Conservation (phyloP, 2,888 invertebrate genomes). For the Trichogramma dendrolimi region DNA sequence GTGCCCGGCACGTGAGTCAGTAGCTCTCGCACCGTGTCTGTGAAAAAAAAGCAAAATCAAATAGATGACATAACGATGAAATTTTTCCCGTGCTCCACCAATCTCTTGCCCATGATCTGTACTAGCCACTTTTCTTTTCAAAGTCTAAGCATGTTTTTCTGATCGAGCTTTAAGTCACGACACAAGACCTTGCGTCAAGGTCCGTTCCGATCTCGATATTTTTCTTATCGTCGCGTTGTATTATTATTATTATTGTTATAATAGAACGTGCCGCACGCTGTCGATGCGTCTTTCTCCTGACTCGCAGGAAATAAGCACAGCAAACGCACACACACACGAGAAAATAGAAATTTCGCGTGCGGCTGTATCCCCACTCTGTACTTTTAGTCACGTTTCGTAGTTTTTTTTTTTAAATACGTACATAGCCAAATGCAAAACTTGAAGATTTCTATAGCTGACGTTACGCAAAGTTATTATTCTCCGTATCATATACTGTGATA, state of each 20-base stretch:
- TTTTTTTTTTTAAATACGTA: too few relatives aligned
- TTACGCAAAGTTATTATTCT: background rate
- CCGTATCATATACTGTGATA: too few relatives aligned
- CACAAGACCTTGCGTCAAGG: slow-evolving; percentile 41
- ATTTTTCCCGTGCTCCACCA: slow-evolving; percentile 10
- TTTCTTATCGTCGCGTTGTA: too few relatives aligned
- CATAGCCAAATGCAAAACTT: background rate
- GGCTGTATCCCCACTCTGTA: slow-evolving; percentile 17
- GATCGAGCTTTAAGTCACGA: slow-evolving; percentile 19
- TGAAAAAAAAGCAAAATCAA: too few relatives aligned
- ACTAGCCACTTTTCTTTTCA: too few relatives aligned
- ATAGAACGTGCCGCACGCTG: background rate
- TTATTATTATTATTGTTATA: too few relatives aligned
- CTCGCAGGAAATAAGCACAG: background rate
- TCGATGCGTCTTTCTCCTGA: background rate
- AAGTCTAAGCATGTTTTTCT: too few relatives aligned
- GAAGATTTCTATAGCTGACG: slow-evolving; percentile 3
- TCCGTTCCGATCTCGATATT: slow-evolving; percentile 16
- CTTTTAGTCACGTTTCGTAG: background rate
- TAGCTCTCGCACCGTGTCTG: slow-evolving; percentile 91
- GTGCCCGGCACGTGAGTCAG: slow-evolving; percentile 91
- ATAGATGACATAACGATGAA: slow-evolving; percentile 7
- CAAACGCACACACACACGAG: background rate
- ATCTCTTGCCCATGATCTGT: background rate
- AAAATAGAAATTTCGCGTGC: slow-evolving; percentile 35